Conservation (phyloP, 2,113 vertebrate genomes). For the Clarias magur region DNA sequence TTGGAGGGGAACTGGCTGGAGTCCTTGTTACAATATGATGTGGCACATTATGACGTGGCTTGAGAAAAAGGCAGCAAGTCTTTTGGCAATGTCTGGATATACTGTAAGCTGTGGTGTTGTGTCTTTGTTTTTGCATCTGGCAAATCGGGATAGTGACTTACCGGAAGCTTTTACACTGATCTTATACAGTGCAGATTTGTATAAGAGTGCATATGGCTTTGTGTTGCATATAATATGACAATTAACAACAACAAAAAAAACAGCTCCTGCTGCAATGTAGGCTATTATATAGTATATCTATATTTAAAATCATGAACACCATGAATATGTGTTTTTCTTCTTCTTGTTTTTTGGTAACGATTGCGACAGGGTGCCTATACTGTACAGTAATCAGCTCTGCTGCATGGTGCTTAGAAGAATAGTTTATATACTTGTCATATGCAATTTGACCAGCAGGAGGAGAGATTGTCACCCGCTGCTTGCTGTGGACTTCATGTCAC, state of each 20-base stretch:
- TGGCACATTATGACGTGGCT: not conserved
- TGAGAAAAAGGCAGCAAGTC: not conserved
- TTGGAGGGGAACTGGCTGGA: not conserved
- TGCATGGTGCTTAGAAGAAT: not conserved
- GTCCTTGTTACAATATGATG: not conserved
- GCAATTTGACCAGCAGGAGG: conserved; percentile 39
- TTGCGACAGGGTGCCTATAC: not conserved
- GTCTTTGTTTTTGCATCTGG: not conserved
- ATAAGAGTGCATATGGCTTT: not conserved
- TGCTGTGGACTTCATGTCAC: not conserved
- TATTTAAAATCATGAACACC: not conserved
- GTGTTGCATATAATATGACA: not conserved
- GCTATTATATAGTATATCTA: not conserved
- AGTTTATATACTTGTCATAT: conserved; percentile 15
- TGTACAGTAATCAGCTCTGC: not conserved
- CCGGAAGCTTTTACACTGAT: not conserved
- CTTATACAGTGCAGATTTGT: not conserved
- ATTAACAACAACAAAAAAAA: no score
- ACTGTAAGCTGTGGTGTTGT: not conserved
- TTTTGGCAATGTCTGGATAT: not conserved
- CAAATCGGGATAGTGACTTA: not conserved
- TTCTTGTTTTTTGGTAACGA: not conserved
- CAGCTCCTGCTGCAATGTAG: not conserved
- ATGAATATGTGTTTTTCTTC: no score
- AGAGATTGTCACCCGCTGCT: conserved; percentile 32